Conservation (phyloP, 2,888 invertebrate species). For the Synanthedon andrenaeformis region DNA sequence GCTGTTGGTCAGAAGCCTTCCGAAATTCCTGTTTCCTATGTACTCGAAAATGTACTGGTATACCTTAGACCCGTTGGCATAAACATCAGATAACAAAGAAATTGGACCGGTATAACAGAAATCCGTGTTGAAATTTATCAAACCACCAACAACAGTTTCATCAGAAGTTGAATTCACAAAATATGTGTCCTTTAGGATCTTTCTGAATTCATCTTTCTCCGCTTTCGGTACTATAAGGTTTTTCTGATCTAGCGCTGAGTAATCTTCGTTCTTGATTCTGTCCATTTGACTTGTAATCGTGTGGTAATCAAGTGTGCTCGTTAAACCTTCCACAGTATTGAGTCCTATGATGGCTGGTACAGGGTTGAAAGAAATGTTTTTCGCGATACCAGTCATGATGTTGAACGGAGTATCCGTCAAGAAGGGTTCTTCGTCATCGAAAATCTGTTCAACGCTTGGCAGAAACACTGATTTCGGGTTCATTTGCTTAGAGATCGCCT, state of each 20-base stretch:
- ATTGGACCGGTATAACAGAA: conserved; percentile 53
- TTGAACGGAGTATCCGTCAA: conserved; percentile 55
- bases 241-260: conserved; percentile 39
- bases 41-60: conserved; percentile 51
- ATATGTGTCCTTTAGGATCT: conserved; percentile 41
- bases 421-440: conserved; percentile 49
- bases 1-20: conserved; percentile 47
- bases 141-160: conserved; percentile 43
- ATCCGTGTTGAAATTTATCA: conserved; percentile 55
- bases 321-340: conserved; percentile 67
- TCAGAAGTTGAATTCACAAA: conserved; percentile 42
- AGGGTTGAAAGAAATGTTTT: conserved; percentile 29
- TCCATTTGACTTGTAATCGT: conserved; percentile 51
- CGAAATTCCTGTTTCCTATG: conserved; percentile 50
- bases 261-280: conserved; percentile 45
- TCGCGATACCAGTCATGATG: conserved; percentile 31
- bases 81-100: conserved; percentile 43
- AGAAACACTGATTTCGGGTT: conserved; percentile 47
- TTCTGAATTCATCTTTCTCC: conserved; percentile 34
- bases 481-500: conserved; percentile 57
- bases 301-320: conserved; percentile 47
- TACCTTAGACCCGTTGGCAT: conserved; percentile 36
- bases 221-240: conserved; percentile 28
- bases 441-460: conserved; percentile 44
- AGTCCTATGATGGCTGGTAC: conserved; percentile 67